These are phyloP conservation scores for Tachina lurida DNA, from an alignment of 2,888 invertebrate genomes.

Conservation along the genomic window DNA sequence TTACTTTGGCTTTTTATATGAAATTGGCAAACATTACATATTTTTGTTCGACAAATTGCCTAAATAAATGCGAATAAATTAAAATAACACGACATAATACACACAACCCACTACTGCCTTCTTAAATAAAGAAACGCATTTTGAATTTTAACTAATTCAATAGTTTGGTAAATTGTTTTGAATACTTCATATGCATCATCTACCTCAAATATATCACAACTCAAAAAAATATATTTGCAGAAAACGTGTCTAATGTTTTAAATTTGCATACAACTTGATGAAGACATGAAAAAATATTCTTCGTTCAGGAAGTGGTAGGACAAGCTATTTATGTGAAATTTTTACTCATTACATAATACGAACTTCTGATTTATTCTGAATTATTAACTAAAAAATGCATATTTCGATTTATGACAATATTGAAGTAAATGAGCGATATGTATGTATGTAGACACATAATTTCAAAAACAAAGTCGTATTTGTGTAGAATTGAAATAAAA, in stretches of 20 bases:
- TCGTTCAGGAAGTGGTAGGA: too few species aligned
- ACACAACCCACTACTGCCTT: slow-evolving; percentile 63
- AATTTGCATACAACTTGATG: too few species aligned
- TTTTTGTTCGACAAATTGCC: not conserved
- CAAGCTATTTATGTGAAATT: too few species aligned
- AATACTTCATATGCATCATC: slow-evolving; percentile 1
- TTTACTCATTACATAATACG: too few species aligned
- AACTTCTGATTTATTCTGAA: too few species aligned
- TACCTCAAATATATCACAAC: not conserved
- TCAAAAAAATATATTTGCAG: not conserved
- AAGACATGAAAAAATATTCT: too few species aligned
- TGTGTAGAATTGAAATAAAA: slow-evolving; percentile 6
- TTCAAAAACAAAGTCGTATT: not conserved
- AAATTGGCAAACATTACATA: slow-evolving; percentile 67
- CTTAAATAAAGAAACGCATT: slow-evolving; percentile 65
- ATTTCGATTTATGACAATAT: too few species aligned
- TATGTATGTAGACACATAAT: not conserved
- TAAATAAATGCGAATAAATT: slow-evolving; percentile 72
- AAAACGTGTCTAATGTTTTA: too few species aligned
- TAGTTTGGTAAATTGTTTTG: slow-evolving; percentile 2
- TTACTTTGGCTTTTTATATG: slow-evolving; percentile 75
- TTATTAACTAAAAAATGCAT: too few species aligned
- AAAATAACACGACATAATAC: not conserved
- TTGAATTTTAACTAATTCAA: slow-evolving; percentile 68
- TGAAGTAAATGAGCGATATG: too few species aligned